These are phyloP conservation scores for Cataglyphis altisquamis DNA, from an alignment of 2,888 invertebrate species.

Conservation along the genomic window DNA sequence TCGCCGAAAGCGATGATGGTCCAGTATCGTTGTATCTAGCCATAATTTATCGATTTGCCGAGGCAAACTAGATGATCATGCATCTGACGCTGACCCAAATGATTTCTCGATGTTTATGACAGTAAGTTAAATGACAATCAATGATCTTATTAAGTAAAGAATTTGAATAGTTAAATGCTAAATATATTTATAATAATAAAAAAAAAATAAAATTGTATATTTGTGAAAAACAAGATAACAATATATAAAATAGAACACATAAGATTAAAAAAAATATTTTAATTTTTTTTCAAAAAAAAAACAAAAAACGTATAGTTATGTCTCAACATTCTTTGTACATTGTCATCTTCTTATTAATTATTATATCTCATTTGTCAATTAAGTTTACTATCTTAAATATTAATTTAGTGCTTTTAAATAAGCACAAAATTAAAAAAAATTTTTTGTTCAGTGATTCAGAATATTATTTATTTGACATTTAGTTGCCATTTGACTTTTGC, in stretches of 20 bases:
- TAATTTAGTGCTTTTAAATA: not conserved
- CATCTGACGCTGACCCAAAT: not conserved
- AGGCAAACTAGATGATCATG: not conserved
- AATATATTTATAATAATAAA: not conserved
- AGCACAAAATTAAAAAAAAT: not conserved
- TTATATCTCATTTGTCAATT: not conserved
- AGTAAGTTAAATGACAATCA: not conserved
- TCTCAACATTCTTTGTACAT: not conserved
- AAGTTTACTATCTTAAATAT: not conserved
- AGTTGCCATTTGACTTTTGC: constrained; percentile 30
- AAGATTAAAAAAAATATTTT: not conserved
- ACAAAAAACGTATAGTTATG: not conserved
- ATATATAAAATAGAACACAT: too few species aligned
- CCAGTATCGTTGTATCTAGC: not conserved
- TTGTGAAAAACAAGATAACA: not conserved
- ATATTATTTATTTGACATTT: constrained; percentile 12
- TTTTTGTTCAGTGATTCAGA: not conserved
- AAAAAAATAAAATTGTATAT: not conserved
- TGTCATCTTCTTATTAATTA: constrained; percentile 1
- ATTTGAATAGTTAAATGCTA: not conserved
- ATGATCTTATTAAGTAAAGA: not conserved
- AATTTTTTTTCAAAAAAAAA: not conserved
- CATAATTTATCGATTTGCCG: not conserved
- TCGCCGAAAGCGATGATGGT: not conserved
- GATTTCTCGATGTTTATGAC: constrained; percentile 14